Conservation (phyloP, 2,797 vertebrate genomes). For the Lepilemur ruficaudatus region DNA sequence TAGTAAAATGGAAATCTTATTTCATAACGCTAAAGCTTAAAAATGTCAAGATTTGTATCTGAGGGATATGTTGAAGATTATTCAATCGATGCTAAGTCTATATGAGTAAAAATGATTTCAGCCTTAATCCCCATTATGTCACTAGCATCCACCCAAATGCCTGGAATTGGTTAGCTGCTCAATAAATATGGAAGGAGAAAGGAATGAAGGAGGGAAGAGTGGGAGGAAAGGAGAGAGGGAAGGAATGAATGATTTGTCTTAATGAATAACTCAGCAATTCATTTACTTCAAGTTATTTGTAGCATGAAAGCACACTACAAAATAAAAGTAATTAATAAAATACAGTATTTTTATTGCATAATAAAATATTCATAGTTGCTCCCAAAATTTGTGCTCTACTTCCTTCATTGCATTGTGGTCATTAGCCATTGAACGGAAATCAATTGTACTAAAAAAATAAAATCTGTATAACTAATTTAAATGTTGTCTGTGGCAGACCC, state of each 20-base stretch:
- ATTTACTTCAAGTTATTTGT: background rate
- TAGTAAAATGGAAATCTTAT: background rate
- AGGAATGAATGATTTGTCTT: background rate
- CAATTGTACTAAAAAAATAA: background rate
- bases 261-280: background rate
- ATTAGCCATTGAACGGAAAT: background rate
- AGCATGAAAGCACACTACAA: background rate
- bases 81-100: background rate
- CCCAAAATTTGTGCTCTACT: background rate
- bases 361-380: background rate
- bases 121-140: background rate
- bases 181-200: background rate
- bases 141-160: background rate
- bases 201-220: no score
- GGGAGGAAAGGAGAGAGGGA: background rate
- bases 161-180: background rate
- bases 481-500: background rate
- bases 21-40: background rate
- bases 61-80: background rate
- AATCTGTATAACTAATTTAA: background rate
- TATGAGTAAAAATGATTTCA: background rate
- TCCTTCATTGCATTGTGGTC: background rate
- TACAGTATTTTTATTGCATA: background rate
- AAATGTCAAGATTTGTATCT: background rate
- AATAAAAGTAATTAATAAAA: background rate